Evolutionary conservation across 2,113 vertebrate genomes (phyloP).

Genomic region (Parus major): DNA sequence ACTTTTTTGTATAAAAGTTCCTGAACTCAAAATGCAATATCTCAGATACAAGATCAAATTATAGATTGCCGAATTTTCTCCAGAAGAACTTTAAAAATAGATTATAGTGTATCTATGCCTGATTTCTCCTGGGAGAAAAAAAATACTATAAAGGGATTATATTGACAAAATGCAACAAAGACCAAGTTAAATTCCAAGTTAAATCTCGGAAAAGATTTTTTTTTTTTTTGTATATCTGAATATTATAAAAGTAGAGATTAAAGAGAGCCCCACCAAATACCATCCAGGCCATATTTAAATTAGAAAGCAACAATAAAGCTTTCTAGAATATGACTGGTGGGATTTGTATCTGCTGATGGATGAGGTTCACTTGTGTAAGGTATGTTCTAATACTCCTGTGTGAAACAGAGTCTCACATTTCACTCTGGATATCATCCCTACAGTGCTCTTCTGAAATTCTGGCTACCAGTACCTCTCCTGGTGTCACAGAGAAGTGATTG

Average conservation of each 20-base stretch:
- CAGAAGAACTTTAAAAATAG: neutral
- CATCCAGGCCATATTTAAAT: neutral
- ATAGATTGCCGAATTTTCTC: neutral
- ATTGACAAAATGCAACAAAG: neutral
- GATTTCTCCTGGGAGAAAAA: neutral
- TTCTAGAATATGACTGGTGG: neutral
- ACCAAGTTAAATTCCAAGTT: neutral
- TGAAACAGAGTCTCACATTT: neutral
- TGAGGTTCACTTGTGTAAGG: neutral
- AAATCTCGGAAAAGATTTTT: neutral
- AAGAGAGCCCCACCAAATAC: neutral
- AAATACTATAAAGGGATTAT: neutral
- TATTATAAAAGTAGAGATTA: neutral
- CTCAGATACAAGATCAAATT: neutral
- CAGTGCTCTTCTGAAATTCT: neutral
- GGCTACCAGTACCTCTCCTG: neutral
- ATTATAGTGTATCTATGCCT: neutral
- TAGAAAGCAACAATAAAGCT: neutral
- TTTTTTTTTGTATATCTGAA: neutral
- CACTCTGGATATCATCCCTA: neutral
- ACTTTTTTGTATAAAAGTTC: slow-evolving; percentile 23
- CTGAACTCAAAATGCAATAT: neutral
- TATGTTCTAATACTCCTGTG: neutral
- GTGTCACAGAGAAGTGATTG: neutral
- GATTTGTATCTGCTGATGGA: neutral